phyloP scores from a whole-genome alignment of 1,140 invertebrate species.

The Metopolophium dirhodum region DNA sequence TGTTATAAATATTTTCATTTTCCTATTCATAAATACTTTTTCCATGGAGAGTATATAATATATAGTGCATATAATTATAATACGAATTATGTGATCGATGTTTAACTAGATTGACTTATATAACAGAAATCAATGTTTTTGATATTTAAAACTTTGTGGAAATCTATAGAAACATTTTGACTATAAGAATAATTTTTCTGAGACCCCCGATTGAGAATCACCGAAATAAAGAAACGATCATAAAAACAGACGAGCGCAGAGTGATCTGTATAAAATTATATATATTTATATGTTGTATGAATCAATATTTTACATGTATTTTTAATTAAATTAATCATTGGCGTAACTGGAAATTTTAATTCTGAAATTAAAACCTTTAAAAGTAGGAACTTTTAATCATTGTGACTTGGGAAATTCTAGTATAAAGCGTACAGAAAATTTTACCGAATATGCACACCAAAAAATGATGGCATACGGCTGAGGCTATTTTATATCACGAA shows the following conservation, averaged over 20 bases:
- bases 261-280: not conserved
- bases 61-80: too few relatives aligned
- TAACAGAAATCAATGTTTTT: not conserved
- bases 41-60: too few relatives aligned
- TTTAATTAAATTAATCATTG: not conserved
- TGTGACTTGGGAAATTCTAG: too few relatives aligned
- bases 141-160: not conserved
- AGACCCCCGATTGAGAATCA: not conserved
- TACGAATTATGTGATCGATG: not conserved
- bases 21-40: not conserved
- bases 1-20: not conserved
- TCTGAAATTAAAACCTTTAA: too few relatives aligned
- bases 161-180: not conserved
- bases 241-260: not conserved
- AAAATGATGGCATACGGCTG: not conserved
- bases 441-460: not conserved
- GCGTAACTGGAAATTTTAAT: not conserved
- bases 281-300: not conserved
- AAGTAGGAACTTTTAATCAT: not conserved
- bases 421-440: not conserved
- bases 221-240: not conserved
- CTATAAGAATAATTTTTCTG: not conserved
- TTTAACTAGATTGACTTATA: not conserved
- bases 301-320: not conserved
- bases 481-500: not conserved